A percentile compares a stretch with the other conserved stretches of the same genome.
Evolutionary conservation across 1,140 invertebrate genomes (phyloP).

Genomic region (Maconellicoccus hirsutus): DNA sequence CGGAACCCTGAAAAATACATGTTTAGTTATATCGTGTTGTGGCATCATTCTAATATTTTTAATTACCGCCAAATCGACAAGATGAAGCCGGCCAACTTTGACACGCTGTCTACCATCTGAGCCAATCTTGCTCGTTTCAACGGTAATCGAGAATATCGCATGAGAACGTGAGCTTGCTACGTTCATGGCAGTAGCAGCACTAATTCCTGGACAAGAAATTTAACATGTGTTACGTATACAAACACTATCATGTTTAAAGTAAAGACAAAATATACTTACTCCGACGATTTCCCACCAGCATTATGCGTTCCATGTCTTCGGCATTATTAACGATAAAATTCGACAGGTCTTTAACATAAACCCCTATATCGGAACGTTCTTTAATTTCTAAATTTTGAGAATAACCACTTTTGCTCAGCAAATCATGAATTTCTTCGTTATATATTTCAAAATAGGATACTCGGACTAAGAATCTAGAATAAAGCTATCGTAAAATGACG

Average conservation of each 20-base stretch:
- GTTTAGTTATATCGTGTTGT: neutral
- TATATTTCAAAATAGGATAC: slow-evolving; percentile 70
- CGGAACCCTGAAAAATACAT: slow-evolving; percentile 49
- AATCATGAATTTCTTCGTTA: slow-evolving; percentile 69
- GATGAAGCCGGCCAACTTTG: slow-evolving; percentile 64
- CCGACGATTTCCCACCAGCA: slow-evolving; percentile 72
- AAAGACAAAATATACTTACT: slow-evolving; percentile 35
- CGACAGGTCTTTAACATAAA: slow-evolving; percentile 67
- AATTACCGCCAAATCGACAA: slow-evolving; percentile 72
- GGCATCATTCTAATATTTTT: neutral
- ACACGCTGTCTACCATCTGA: slow-evolving; percentile 49
- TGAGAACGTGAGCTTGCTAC: slow-evolving; percentile 72
- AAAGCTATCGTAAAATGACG: slow-evolving; percentile 23
- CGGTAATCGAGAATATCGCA: slow-evolving; percentile 77
- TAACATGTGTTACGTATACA: neutral
- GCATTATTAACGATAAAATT: slow-evolving; percentile 69
- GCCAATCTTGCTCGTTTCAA: slow-evolving; percentile 62
- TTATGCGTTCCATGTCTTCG: slow-evolving; percentile 65
- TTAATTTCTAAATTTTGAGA: slow-evolving; percentile 50
- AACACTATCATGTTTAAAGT: neutral
- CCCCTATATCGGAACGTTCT: slow-evolving; percentile 65
- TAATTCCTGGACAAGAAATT: slow-evolving; percentile 39
- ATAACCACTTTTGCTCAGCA: slow-evolving; percentile 44
- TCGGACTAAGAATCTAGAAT: slow-evolving; percentile 57
- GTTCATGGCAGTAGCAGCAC: slow-evolving; percentile 79